Evolutionary conservation across 1,140 invertebrate species (phyloP), one percentile per base, ranked within the genome.

Genomic region (Drosophila athabasca): DNA sequence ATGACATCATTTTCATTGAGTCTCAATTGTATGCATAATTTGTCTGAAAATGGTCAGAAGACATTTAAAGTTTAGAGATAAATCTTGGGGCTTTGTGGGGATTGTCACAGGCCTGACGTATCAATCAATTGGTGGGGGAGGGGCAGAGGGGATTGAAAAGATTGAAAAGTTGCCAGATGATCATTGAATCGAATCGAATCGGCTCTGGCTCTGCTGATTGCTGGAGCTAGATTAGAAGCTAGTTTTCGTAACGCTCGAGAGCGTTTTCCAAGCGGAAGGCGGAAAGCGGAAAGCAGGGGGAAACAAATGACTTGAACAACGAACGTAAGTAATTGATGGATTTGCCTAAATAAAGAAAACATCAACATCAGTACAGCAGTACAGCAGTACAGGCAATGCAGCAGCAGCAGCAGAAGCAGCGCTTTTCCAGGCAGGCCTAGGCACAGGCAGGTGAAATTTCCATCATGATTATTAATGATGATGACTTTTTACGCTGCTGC

Each of bases 401-500:
- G 35, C 44, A 35, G 35, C 35, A 41, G 24, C 49, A 31, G 49
- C 52, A 22, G 31, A 73, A 75, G 57, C 73, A 75, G 57, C 72
- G 76, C 68, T 80, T 77, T 87, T 85, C 77, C 82, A n/a, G n/a
- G n/a, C n/a, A n/a, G n/a, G n/a, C n/a, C n/a, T n/a, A n/a, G n/a
- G n/a, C n/a, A 82, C 17, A 82, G 35, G 59, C 81, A 85, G 83
- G 82, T 85, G 82, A 85, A 85, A 85, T 85, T 87, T 85, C 53
- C 82, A 65, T 79, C 70, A 67, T 39, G 35, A 13, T 85, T 85
- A 85, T 85, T 85, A 87, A 85, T 85, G 82, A 85, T 85, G 83
- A 85, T 85, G 82, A 85, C 82, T 85, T 73, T 85, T 75, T 66
- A 62, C 78, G 75, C 66, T 62, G 64, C 35, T 26, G 24, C 17